Evolutionary conservation across 2,113 vertebrate genomes (phyloP).

Genomic region (Petrocephalus zakoni): DNA sequence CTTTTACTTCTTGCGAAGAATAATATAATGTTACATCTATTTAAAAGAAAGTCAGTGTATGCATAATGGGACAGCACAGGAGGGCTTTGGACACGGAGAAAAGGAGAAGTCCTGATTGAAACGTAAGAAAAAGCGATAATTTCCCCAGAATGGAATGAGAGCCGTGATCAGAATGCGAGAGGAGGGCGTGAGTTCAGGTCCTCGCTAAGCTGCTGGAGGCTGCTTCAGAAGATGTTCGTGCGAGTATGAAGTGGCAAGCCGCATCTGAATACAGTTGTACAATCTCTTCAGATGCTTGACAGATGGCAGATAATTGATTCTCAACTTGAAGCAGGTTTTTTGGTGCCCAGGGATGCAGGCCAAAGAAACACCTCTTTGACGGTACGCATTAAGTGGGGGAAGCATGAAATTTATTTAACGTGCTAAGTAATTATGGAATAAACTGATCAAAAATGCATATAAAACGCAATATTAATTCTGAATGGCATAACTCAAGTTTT

Average conservation of each 20-base stretch:
- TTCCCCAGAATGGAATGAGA: background rate
- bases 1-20: background rate
- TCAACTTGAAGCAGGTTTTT: conserved; percentile 8
- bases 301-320: conserved; percentile 4
- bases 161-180: background rate
- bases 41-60: background rate
- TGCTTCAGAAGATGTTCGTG: background rate
- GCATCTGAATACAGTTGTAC: background rate
- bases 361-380: background rate
- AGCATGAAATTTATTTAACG: background rate
- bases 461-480: background rate
- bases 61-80: background rate
- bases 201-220: background rate
- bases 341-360: background rate
- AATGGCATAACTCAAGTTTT: background rate
- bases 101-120: background rate
- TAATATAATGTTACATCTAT: background rate
- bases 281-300: conserved; percentile 9
- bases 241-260: background rate
- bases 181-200: background rate
- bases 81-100: background rate
- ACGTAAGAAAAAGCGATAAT: background rate
- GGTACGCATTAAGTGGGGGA: background rate
- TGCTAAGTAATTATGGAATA: background rate
- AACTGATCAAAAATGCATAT: background rate